Evolutionary conservation across 2,797 vertebrate species (phyloP), one percentile per base, ranked within the genome.

Genomic region (Hyperoplus immaculatus): DNA sequence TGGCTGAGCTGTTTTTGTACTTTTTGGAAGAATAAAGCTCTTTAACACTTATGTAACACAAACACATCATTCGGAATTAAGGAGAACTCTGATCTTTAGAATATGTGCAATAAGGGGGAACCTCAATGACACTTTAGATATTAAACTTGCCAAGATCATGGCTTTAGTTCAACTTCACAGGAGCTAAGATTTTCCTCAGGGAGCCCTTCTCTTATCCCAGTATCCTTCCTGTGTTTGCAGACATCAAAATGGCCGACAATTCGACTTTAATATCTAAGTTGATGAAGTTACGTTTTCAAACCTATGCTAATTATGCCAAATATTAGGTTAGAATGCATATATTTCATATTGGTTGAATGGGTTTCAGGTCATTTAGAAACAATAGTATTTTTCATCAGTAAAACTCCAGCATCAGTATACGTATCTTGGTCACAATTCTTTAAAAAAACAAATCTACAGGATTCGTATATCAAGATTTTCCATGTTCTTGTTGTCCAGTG

Each of bases 1-100:
- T 82, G 4, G 50, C 60, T 87, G 82, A 92, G 86, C 81, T 92
- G 83, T 87, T 92, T 93, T 93, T 87, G 84, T 92, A 78, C 83
- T 72, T 86, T 71, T 76, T 36, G 13, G 16, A n/a, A 63, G 58
- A 79, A 77, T 76, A 84, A 93, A 88, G 78, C 81, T 85, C 78
- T 86, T 91, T 88, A 91, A 75, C 76, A 77, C 73, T 94, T 92
- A 92, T 36, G 66, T 83, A 94, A 94, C 63, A 80, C 43, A 51
- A 72, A 78, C 59, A 29, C 29, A 29, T 29, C 2, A 29, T 29
- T 63, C 51, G 64, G 47, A 66, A 84, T 80, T 71, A 77, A 75
- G 65, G 46, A 72, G 77, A 77, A 72, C 39, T 45, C 60, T 70
- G 53, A 74, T 87, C 72, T 81, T 55, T 36, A 70, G 14, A 39